These are phyloP conservation scores for Sandelia bainsii DNA, from an alignment of 2,797 vertebrate species.

Conservation along the genomic window DNA sequence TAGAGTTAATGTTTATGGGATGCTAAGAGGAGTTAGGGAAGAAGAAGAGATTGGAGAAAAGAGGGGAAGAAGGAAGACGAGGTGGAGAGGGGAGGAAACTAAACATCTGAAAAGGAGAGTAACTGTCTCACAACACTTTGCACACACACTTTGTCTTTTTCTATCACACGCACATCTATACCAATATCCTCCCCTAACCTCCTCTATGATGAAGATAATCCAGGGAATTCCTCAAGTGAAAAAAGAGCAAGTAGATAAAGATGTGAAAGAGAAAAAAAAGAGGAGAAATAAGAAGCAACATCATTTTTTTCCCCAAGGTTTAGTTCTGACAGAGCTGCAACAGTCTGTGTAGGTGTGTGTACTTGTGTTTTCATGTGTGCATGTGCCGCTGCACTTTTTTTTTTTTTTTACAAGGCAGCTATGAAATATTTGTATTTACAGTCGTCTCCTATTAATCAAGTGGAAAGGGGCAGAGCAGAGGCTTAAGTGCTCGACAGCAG, in stretches of 20 bases:
- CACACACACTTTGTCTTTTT: neutral
- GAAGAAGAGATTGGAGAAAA: conserved; percentile 51
- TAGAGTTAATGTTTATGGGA: conserved; percentile 78
- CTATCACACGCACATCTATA: conserved; percentile 16
- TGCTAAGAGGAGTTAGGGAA: conserved; percentile 70
- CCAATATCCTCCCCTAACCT: conserved; percentile 50
- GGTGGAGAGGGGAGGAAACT: conserved; percentile 42
- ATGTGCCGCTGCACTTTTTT: conserved; percentile 45
- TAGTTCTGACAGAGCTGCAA: conserved; percentile 31
- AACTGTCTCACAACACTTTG: conserved; percentile 55
- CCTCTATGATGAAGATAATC: conserved; percentile 68
- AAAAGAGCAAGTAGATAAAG: conserved; percentile 30
- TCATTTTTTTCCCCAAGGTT: conserved; percentile 55
- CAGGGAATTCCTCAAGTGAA: conserved; percentile 73
- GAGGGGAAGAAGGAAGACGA: conserved; percentile 12
- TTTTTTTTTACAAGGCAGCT: conserved; percentile 81
- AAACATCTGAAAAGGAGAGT: conserved; percentile 62
- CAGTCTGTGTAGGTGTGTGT: conserved; percentile 23
- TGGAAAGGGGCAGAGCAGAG: conserved; percentile 82
- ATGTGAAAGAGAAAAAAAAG: conserved; percentile 38
- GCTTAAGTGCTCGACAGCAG: conserved; percentile 86
- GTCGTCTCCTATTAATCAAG: conserved; percentile 88
- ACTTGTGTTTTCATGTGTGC: conserved; percentile 47
- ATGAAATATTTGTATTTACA: conserved; percentile 91
- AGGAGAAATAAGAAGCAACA: conserved; percentile 56